Evolutionary conservation across 1,140 invertebrate genomes (phyloP), one percentile per base, ranked within the genome.

Genomic region (Plutomurus gul): DNA sequence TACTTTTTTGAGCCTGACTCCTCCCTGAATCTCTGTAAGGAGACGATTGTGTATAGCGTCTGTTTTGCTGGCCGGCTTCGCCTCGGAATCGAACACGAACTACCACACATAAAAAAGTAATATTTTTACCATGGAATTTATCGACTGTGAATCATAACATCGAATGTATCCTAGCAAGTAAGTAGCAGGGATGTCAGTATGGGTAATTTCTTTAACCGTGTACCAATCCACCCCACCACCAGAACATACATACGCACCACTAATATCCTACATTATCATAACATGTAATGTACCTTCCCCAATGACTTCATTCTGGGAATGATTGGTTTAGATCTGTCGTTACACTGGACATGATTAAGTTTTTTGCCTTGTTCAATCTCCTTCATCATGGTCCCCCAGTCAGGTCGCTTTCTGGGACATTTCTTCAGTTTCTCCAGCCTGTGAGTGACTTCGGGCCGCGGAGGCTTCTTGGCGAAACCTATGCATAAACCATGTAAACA

Each of bases 361-460:
- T 91, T 93, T 83, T 85, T 92, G 56, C 93, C 92, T 20, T 22
- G 89, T 85, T 95, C 94, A 7, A 95, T 92, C 86, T 96, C 94
- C 85, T 95, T 95, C 92, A 96, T 94, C 91, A 96, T 93, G 78
- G 92, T 90, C 16, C 91, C 92, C 94, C 94, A 96, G 84, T 96
- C 95, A 0, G 94, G 95, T 78, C 94, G 88, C 85, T 89, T 91
- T 83, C 94, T 89, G 3, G 94, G 93, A 83, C 93, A 89, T 83
- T 91, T 92, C 85, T 90, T 90, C 46, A 92, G 86, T 80, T 88
- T 85, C 47, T 91, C 92, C 71, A 94, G 37, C 81, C 84, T 87
- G 0, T 39, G 36, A 25, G 22, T n/a, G n/a, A 40, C 20, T 72
- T 43, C 20, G 16, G 36, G 36, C 10, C 70, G 18, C 4, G 70